phyloP scores from a whole-genome alignment of 2,797 vertebrate genomes.

The Pogoniulus pusillus region DNA sequence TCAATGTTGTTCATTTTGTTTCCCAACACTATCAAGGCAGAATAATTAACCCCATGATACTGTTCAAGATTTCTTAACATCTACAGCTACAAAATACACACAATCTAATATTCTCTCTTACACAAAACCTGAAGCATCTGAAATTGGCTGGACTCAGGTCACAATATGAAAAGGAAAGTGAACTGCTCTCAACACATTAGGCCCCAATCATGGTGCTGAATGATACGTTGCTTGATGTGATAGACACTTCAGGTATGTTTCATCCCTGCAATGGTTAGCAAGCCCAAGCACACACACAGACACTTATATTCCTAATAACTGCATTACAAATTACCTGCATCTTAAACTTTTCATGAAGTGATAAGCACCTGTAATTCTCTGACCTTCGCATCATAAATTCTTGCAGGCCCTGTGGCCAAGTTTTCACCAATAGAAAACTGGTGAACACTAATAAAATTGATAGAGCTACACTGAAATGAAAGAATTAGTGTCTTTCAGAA shows the following conservation, averaged over 20 bases:
- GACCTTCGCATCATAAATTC: background rate
- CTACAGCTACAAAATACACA: background rate
- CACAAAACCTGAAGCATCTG: background rate
- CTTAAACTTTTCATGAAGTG: background rate
- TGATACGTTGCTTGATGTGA: background rate
- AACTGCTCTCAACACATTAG: accelerated
- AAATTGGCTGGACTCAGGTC: accelerated
- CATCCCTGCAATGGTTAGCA: background rate
- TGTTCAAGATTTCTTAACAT: background rate
- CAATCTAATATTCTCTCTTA: background rate
- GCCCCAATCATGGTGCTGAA: accelerated
- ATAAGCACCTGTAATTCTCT: background rate
- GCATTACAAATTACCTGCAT: background rate
- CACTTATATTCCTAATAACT: background rate
- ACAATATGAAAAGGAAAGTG: background rate
- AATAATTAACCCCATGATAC: background rate
- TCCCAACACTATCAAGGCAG: background rate
- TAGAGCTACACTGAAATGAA: background rate
- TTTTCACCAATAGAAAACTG: background rate
- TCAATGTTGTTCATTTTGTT: background rate
- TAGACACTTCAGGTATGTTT: accelerated
- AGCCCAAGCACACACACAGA: background rate
- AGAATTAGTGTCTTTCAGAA: background rate
- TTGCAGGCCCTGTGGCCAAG: background rate
- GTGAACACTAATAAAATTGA: background rate